A percentile compares a stretch with the other conserved stretches of the same genome.
phyloP scores from a whole-genome alignment of 2,113 vertebrate genomes.

The Bujurquina vittata region DNA sequence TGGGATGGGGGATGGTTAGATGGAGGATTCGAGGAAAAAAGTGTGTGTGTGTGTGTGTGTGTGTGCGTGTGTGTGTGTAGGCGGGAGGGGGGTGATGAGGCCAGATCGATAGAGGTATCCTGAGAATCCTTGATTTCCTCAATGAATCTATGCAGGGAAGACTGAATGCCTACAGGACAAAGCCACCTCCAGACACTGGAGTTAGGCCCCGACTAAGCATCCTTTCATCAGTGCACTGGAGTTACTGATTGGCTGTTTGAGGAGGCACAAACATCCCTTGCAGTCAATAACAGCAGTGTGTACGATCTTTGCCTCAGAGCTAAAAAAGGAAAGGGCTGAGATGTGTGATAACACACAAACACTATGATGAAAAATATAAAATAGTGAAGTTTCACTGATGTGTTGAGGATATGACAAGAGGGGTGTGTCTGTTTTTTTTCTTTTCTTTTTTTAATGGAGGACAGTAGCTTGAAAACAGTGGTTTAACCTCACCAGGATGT shows the following conservation, averaged over 20 bases:
- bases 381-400: conserved; percentile 4
- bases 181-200: conserved; percentile 24
- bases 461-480: not conserved
- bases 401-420: conserved; percentile 24
- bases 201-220: not conserved
- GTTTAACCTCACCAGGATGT: conserved; percentile 20
- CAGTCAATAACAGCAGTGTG: conserved; percentile 25
- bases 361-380: not conserved
- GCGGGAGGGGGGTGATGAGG: no score
- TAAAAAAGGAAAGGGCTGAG: conserved; percentile 17
- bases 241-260: conserved; percentile 38
- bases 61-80: no score
- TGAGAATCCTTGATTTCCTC: conserved; percentile 48
- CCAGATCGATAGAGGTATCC: conserved; percentile 60
- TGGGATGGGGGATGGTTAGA: conserved; percentile 41
- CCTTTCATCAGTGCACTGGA: conserved; percentile 26
- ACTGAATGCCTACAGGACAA: conserved; percentile 59
- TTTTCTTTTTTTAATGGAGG: not conserved
- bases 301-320: conserved; percentile 42
- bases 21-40: conserved; percentile 9
- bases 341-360: conserved; percentile 30
- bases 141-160: conserved; percentile 51
- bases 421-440: not conserved
- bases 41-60: not conserved
- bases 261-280: conserved; percentile 19